Base-by-base conservation (phyloP, 2,113 vertebrate species). In the Zootoca vivipara region DNA sequence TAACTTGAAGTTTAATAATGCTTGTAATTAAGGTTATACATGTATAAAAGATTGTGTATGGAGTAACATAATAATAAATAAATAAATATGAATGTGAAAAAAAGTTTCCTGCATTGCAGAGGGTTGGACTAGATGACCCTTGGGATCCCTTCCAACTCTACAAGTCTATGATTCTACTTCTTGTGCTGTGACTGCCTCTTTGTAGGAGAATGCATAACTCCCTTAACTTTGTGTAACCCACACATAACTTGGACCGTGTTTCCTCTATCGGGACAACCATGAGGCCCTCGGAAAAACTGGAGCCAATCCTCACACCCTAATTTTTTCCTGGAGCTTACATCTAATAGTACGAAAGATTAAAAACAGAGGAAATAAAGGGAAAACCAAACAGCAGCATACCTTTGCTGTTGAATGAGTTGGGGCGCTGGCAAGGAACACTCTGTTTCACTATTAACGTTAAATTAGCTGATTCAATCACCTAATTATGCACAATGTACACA, bases 391-490 rank as follows among this genome's bases (percentile, higher is more conserved):
- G 73, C 85, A 69, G 1, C 0, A n/a, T 72, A 87, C 77, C 80
- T 92, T 85, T 91, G 62, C 81, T 89, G 9, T 89, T 90, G 92
- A 95, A 91, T 91, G 90, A 93, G 85, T 89, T 92, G 86, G 93
- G 94, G 91, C 93, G 85, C 89, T 94, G 90, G 69, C 0, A 3
- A 91, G 91, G 72, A 91, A 90, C 86, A 90, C 85, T 83, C 86
- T 91, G 82, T 81, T 90, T 91, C 87, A 85, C 92, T 78, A 90
- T 92, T 94, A 88, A 92, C 92, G 89, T 91, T 92, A 94, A 89
- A 94, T 95, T 93, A 95, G 83, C 86, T 92, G 82, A 78, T 85
- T 89, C 93, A 95, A 90, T 92, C 90, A 94, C 64, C 90, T 94
- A 94, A 95, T 92, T 92, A 92, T 83, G 62, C 87, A 85, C 90